Base-by-base conservation (phyloP, 2,113 vertebrate species). In the Dasyurus viverrinus region DNA sequence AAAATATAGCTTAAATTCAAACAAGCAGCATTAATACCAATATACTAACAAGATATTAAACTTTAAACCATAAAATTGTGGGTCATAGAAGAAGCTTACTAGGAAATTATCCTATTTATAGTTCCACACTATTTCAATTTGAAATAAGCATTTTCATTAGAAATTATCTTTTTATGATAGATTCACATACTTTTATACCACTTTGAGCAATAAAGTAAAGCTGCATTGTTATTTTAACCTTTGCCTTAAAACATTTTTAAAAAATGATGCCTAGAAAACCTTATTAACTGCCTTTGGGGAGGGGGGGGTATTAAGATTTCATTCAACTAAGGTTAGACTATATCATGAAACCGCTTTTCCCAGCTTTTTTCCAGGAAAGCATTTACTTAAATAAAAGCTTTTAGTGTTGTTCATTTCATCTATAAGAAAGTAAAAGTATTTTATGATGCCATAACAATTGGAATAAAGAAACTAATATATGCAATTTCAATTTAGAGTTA, bases 381-480 rank as follows among this genome's bases (percentile, higher is more conserved):
- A 47, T 2, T 3, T 0, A 54, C 89, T 53, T n/a, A n/a, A 97
- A 68, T 36, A 91, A 96, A 94, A 91, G 27, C 47, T 92, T 93
- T 94, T n/a, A 96, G 57, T 91, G 89, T 96, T 95, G 54, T 90
- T 92, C n/a, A 76, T 95, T 97, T 92, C 94, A 42, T 95, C 7
- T 50, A 7, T 42, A 42, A 60, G 2, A 91, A 76, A 42, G 54
- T 50, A 47, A 91, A 52, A 30, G 53, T 19, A 26, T 94, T 97
- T 96, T 92, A 47, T 96, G 96, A 97, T 54, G 95, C 24, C 90
- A 76, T 90, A 53, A 53, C 0, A 27, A 2, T 47, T 57, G 60
- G 96, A 96, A 97, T 95, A 97, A 97, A 98, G 91, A 96, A n/a
- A 57, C 2, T 90, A 84, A 92, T 92, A 94, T 22, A 93, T 50